Evolutionary conservation across 1,140 invertebrate species (phyloP).

Genomic region (Mactra quadrangularis): DNA sequence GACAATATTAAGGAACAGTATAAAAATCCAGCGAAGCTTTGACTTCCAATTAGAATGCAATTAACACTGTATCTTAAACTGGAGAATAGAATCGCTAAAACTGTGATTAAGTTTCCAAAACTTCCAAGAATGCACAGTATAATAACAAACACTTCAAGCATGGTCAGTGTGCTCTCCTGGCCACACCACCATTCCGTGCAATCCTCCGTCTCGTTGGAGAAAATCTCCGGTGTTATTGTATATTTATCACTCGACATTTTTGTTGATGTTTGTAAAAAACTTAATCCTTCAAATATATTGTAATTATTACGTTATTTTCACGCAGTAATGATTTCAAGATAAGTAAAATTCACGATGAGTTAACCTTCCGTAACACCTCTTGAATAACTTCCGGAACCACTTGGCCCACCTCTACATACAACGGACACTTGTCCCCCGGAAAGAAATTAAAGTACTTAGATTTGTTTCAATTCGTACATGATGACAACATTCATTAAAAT

Average conservation of each 20-base stretch:
- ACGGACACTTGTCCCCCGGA: too few relatives aligned
- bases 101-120: slow-evolving; percentile 77
- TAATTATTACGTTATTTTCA: too few relatives aligned
- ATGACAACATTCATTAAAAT: too few relatives aligned
- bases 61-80: slow-evolving; percentile 76
- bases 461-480: too few relatives aligned
- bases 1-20: slow-evolving; percentile 75
- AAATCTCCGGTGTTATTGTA: neutral
- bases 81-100: slow-evolving; percentile 77
- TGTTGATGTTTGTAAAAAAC: too few relatives aligned
- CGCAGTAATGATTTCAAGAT: too few relatives aligned
- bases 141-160: slow-evolving; percentile 67
- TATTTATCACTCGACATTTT: slow-evolving; percentile 23
- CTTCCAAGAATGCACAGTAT: slow-evolving; percentile 70
- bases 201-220: neutral
- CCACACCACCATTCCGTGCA: slow-evolving; percentile 69
- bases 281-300: too few relatives aligned
- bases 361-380: too few relatives aligned
- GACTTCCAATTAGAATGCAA: slow-evolving; percentile 78
- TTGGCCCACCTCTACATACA: too few relatives aligned
- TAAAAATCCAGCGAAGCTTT: slow-evolving; percentile 75
- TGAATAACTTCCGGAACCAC: too few relatives aligned
- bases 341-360: too few relatives aligned
- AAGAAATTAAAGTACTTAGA: too few relatives aligned
- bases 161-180: slow-evolving; percentile 49